These are phyloP conservation scores for Sitobion miscanthi DNA, from an alignment of 1,140 invertebrate species.

Conservation along the genomic window DNA sequence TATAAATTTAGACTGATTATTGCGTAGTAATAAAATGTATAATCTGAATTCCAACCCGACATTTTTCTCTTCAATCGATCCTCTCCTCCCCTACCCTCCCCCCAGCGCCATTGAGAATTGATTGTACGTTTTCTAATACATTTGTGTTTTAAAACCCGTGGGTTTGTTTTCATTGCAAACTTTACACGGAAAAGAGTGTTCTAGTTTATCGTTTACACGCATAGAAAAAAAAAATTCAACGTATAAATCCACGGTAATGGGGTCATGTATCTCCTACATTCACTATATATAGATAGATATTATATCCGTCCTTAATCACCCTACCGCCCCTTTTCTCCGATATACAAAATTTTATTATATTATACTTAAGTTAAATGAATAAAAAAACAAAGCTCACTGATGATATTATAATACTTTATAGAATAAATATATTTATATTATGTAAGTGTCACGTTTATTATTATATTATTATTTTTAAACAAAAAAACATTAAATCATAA, in stretches of 20 bases:
- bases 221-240: neutral
- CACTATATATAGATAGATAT: neutral
- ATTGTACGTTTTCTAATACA: neutral
- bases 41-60: neutral
- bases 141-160: slow-evolving; percentile 22
- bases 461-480: slow-evolving; percentile 19
- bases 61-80: neutral
- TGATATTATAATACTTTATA: slow-evolving; percentile 39
- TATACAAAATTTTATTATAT: neutral
- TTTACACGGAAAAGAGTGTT: neutral
- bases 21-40: slow-evolving; percentile 35
- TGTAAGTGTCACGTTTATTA: slow-evolving; percentile 28
- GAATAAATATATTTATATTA: neutral
- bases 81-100: too few species aligned
- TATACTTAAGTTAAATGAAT: neutral
- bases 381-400: slow-evolving; percentile 52
- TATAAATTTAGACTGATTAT: slow-evolving; percentile 54
- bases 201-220: neutral
- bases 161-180: slow-evolving; percentile 30
- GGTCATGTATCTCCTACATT: neutral
- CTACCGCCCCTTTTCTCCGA: neutral
- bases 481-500: slow-evolving; percentile 21
- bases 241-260: neutral
- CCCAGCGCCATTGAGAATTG: neutral
- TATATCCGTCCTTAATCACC: neutral